phyloP scores from a whole-genome alignment of 1,140 invertebrate species.

The Pseudomyrmex gracilis region DNA sequence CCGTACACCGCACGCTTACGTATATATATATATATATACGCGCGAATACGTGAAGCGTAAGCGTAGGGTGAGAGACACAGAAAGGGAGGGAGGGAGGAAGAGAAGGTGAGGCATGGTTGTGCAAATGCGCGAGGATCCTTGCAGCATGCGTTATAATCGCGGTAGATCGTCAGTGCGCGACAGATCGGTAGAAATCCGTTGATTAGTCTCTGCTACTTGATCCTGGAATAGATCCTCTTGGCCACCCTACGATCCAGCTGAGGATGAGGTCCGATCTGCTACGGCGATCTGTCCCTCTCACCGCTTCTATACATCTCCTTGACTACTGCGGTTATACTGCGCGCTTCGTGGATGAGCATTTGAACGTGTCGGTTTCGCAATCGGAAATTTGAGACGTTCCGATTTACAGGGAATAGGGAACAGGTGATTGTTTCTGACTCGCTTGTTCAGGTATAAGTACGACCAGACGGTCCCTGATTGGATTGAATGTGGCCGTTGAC shows the following conservation, averaged over 20 bases:
- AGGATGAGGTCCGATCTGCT: slow-evolving; percentile 39
- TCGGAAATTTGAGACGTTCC: slow-evolving; percentile 71
- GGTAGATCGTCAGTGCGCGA: slow-evolving; percentile 74
- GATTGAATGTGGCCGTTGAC: slow-evolving; percentile 29
- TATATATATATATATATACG: not conserved
- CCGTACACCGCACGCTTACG: slow-evolving; percentile 57
- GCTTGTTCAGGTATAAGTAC: slow-evolving; percentile 57
- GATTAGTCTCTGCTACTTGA: slow-evolving; percentile 82
- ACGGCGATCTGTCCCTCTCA: slow-evolving; percentile 17
- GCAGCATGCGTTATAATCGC: slow-evolving; percentile 79
- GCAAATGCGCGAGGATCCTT: slow-evolving; percentile 37
- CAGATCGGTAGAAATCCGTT: slow-evolving; percentile 81
- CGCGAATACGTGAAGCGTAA: slow-evolving; percentile 30
- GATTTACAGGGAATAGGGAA: slow-evolving; percentile 37
- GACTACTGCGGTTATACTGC: slow-evolving; percentile 73
- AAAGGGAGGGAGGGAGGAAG: not conserved
- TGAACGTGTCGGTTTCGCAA: slow-evolving; percentile 61
- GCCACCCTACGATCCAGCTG: slow-evolving; percentile 34
- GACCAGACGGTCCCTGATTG: slow-evolving; percentile 35
- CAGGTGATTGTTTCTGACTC: slow-evolving; percentile 67
- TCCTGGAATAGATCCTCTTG: slow-evolving; percentile 67
- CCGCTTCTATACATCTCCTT: slow-evolving; percentile 37
- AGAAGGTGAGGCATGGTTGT: not conserved
- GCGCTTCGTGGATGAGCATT: slow-evolving; percentile 32
- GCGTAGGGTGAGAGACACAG: slow-evolving; percentile 11